These are phyloP conservation scores for Apomyelois bistriatella DNA, from an alignment of 2,888 invertebrate genomes.

Conservation along the genomic window DNA sequence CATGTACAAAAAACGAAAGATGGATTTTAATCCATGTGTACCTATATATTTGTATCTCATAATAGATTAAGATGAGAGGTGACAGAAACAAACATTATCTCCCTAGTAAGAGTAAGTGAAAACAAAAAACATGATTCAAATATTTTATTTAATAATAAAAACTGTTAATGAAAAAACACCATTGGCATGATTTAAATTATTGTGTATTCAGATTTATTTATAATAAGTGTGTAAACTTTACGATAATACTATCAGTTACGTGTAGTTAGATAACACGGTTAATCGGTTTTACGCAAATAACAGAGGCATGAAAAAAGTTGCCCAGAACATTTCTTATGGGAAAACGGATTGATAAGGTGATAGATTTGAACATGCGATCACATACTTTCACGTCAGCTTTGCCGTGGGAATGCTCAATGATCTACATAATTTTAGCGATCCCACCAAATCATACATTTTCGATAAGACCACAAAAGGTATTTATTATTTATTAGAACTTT, in stretches of 20 bases:
- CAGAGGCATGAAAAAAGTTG: slow-evolving; percentile 35
- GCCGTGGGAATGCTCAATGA: slow-evolving; percentile 59
- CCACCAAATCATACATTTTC: slow-evolving; percentile 26
- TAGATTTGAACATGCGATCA: slow-evolving; percentile 50
- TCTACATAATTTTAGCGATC: slow-evolving; percentile 43
- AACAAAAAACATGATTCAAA: too few relatives aligned
- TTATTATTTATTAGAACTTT: neutral
- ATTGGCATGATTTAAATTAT: neutral
- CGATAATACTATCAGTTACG: slow-evolving; percentile 16
- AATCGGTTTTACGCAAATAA: slow-evolving; percentile 48
- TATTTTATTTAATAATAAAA: too few relatives aligned
- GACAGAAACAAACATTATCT: too few relatives aligned
- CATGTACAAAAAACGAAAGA: too few relatives aligned
- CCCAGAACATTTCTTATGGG: slow-evolving; percentile 51
- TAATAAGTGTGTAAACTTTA: neutral
- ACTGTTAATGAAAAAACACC: too few relatives aligned
- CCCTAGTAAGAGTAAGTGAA: too few relatives aligned
- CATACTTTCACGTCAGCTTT: slow-evolving; percentile 54
- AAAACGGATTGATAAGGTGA: slow-evolving; percentile 59
- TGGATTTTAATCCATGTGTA: too few relatives aligned
- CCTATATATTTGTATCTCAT: too few relatives aligned
- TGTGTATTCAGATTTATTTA: neutral
- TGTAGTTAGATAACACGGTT: slow-evolving; percentile 22
- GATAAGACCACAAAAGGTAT: slow-evolving; percentile 24
- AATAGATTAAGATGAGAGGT: too few relatives aligned